phyloP scores from a whole-genome alignment of 2,888 invertebrate genomes.

The Pachydiplax longipennis region DNA sequence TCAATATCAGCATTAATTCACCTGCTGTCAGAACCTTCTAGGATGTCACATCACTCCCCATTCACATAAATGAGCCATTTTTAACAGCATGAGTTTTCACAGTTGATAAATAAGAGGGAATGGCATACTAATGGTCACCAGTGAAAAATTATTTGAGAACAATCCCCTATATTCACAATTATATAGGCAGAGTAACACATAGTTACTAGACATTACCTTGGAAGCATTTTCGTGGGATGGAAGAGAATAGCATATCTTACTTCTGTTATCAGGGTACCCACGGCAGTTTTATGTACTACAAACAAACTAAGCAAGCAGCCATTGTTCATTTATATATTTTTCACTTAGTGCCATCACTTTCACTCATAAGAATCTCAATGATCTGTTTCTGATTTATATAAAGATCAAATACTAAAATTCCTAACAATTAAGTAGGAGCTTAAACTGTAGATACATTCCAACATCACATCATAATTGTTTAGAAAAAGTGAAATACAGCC shows the following conservation, averaged over 20 bases:
- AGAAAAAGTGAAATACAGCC: constrained; percentile 33
- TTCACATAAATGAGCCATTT: background rate
- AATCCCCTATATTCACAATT: background rate
- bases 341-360: constrained; percentile 21
- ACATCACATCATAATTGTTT: constrained; percentile 22
- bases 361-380: background rate
- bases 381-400: background rate
- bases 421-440: background rate
- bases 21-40: constrained; percentile 36
- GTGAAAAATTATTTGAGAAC: background rate
- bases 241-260: background rate
- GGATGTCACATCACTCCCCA: constrained; percentile 36
- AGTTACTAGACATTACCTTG: constrained; percentile 22
- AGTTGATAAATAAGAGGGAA: background rate
- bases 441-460: constrained; percentile 13
- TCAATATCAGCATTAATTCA: constrained; percentile 25
- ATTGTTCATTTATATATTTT: background rate
- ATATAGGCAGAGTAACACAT: constrained; percentile 4
- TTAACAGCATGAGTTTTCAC: background rate
- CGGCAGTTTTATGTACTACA: constrained; percentile 6
- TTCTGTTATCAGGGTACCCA: background rate
- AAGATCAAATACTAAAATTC: background rate
- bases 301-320: constrained; percentile 34
- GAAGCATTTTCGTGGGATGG: constrained; percentile 27
- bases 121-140: background rate